These are phyloP conservation scores for Propithecus coquereli DNA, from an alignment of 2,113 vertebrate species.

Conservation along the genomic window DNA sequence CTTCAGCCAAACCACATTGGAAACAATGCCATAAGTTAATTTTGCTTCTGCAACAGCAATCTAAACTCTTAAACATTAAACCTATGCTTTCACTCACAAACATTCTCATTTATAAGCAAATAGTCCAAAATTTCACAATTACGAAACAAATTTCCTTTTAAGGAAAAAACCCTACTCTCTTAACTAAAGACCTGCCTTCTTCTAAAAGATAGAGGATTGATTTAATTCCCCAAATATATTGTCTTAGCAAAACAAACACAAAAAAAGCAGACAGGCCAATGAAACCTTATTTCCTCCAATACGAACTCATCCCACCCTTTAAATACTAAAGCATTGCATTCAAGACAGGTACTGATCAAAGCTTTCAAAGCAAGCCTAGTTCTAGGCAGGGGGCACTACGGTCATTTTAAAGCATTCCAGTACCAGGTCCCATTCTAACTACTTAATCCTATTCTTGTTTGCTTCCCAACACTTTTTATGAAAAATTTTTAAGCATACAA, in stretches of 20 bases:
- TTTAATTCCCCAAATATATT: background rate
- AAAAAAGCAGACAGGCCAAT: constrained; percentile 1
- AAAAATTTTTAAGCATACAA: background rate
- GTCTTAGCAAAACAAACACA: constrained; percentile 29
- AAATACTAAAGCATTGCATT: constrained; percentile 10
- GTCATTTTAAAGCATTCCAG: background rate
- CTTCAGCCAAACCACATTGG: background rate
- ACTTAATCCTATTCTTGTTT: background rate
- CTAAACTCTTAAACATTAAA: constrained; percentile 41
- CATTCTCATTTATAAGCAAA: constrained; percentile 41
- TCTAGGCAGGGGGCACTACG: background rate
- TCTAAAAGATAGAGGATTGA: background rate
- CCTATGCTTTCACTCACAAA: background rate
- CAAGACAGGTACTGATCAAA: background rate
- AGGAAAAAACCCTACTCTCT: constrained; percentile 9
- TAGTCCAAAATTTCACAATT: constrained; percentile 36
- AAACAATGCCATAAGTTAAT: constrained; percentile 32
- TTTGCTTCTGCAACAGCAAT: constrained; percentile 30
- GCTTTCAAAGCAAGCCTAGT: background rate
- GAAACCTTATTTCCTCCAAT: constrained; percentile 29
- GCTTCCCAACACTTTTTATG: background rate
- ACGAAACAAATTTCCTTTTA: constrained; percentile 42
- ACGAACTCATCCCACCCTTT: background rate
- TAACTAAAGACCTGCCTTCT: background rate
- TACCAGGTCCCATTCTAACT: background rate